Percentiles rank a stretch among this genome's conserved stretches.
phyloP scores from a whole-genome alignment of 2,113 vertebrate species.

The Gopherus evgoodei region DNA sequence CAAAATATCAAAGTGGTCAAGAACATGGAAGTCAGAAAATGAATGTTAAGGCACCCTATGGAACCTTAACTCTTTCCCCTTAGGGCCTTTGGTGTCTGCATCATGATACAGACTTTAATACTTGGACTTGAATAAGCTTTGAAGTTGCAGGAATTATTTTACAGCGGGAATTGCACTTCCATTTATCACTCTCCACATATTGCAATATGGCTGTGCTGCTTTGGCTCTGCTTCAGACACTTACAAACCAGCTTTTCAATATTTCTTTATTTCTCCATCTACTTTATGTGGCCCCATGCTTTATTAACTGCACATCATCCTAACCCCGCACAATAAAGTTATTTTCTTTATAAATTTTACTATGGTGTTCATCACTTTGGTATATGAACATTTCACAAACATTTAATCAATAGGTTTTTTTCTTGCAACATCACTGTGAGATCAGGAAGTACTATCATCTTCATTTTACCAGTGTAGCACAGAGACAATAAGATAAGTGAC shows the following conservation, averaged over 20 bases:
- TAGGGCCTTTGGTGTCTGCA: fast-evolving
- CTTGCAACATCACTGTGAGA: neutral
- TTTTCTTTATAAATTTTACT: neutral
- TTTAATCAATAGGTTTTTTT: neutral
- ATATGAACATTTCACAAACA: neutral
- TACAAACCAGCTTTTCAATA: neutral
- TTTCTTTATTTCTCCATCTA: neutral
- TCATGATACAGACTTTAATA: neutral
- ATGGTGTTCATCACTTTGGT: neutral
- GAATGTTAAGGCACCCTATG: neutral
- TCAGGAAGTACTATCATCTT: neutral
- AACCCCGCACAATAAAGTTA: neutral
- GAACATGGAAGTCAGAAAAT: neutral
- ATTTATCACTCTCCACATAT: neutral
- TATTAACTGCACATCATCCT: neutral
- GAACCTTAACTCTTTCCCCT: neutral
- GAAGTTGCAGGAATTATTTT: neutral
- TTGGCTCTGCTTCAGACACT: neutral
- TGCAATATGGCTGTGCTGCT: neutral
- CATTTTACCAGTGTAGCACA: neutral
- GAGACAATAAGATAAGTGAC: neutral
- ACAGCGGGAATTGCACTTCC: neutral
- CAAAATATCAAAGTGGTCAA: neutral
- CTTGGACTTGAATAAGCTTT: neutral
- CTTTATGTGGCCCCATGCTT: neutral